A percentile compares a stretch with the other conserved stretches of the same genome.
Conservation (phyloP, 2,113 vertebrate genomes). For the Zapus hudsonius region DNA sequence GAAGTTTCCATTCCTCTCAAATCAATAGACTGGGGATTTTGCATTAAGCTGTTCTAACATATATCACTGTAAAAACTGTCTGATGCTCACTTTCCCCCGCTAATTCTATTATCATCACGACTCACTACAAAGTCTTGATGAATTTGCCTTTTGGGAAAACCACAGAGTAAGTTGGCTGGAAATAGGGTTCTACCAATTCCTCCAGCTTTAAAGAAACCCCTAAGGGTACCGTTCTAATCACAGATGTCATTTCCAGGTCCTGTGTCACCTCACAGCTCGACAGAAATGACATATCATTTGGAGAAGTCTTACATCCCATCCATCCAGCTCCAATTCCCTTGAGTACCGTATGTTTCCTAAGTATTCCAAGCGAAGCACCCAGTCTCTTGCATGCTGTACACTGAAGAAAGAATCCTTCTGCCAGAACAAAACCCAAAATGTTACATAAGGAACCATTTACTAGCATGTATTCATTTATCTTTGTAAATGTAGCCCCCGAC, state of each 20-base stretch:
- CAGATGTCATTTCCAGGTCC: neutral
- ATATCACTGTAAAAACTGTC: neutral
- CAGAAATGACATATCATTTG: neutral
- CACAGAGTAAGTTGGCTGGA: neutral
- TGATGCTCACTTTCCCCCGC: neutral
- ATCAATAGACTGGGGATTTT: constrained; percentile 10
- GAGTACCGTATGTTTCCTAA: neutral
- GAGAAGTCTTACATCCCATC: neutral
- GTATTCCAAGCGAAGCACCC: neutral
- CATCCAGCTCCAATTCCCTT: neutral
- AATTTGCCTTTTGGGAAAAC: constrained; percentile 45
- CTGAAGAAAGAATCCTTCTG: neutral
- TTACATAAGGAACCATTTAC: neutral
- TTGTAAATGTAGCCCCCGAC: neutral
- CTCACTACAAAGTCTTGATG: neutral
- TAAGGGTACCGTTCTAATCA: neutral
- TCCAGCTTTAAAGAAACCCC: neutral
- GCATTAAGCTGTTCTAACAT: neutral
- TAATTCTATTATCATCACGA: neutral
- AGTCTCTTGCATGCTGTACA: neutral
- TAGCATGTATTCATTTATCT: neutral
- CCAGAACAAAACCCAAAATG: neutral
- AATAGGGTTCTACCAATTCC: neutral
- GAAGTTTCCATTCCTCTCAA: neutral
- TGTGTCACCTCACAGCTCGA: neutral